phyloP scores from a whole-genome alignment of 2,113 vertebrate species.

The Aspiorhynchus laticeps region DNA sequence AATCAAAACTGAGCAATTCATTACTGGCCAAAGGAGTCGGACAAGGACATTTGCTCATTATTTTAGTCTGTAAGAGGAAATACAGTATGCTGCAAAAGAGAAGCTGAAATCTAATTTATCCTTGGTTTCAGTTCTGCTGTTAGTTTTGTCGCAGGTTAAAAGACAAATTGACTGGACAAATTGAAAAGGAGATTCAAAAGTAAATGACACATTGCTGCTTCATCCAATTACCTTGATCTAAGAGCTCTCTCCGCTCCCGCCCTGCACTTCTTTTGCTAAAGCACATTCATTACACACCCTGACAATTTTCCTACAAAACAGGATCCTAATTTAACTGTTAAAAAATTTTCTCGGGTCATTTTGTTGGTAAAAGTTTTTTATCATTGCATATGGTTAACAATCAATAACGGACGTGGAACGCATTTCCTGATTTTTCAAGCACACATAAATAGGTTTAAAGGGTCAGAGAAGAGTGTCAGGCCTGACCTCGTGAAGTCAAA shows the following conservation, averaged over 20 bases:
- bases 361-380: background rate
- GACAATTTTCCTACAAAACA: constrained; percentile 6
- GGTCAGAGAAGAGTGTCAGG: background rate
- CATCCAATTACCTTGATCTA: constrained; percentile 33
- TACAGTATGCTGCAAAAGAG: background rate
- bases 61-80: background rate
- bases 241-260: background rate
- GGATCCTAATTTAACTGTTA: background rate
- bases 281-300: background rate
- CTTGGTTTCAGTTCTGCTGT: background rate
- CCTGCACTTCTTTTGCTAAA: background rate
- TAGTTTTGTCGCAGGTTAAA: constrained; percentile 12
- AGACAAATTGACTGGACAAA: constrained; percentile 10
- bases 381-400: background rate
- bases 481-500: background rate
- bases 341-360: background rate
- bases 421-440: background rate
- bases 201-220: constrained; percentile 7
- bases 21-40: background rate
- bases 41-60: background rate
- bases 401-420: background rate
- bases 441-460: background rate
- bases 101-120: background rate
- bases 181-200: constrained; percentile 10
- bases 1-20: too few species aligned